These are phyloP conservation scores for Meles meles DNA, from an alignment of 2,113 vertebrate genomes.

Conservation along the genomic window DNA sequence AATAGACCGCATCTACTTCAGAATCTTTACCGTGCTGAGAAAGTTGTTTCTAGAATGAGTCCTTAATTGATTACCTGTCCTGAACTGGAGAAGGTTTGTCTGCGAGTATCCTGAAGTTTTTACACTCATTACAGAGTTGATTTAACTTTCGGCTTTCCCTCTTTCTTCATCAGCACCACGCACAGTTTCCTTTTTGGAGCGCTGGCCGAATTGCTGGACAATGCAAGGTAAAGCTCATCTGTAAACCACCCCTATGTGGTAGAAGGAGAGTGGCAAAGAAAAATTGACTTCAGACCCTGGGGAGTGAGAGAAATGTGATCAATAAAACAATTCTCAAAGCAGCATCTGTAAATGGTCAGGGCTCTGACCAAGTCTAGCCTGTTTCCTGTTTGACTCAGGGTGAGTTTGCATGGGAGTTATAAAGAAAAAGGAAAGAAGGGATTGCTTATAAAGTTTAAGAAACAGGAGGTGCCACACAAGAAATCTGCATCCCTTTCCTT, in stretches of 20 bases:
- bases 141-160: conserved; percentile 15
- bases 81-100: not conserved
- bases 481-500: not conserved
- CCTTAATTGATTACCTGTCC: not conserved
- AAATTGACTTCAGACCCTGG: not conserved
- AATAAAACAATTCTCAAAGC: not conserved
- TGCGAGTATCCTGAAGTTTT: not conserved
- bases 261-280: not conserved
- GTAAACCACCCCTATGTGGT: not conserved
- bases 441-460: not conserved
- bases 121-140: not conserved
- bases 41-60: not conserved
- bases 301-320: not conserved
- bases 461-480: not conserved
- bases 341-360: not conserved
- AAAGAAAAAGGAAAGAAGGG: not conserved
- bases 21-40: not conserved
- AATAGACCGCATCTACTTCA: not conserved
- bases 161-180: conserved; percentile 82
- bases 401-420: not conserved
- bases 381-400: not conserved
- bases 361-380: not conserved
- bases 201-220: conserved; percentile 88
- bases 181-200: conserved; percentile 90
- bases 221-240: conserved; percentile 83